Evolutionary conservation across 2,797 vertebrate species (phyloP), one percentile per base, ranked within the genome.

Genomic region (Enteromius paludinosus): DNA sequence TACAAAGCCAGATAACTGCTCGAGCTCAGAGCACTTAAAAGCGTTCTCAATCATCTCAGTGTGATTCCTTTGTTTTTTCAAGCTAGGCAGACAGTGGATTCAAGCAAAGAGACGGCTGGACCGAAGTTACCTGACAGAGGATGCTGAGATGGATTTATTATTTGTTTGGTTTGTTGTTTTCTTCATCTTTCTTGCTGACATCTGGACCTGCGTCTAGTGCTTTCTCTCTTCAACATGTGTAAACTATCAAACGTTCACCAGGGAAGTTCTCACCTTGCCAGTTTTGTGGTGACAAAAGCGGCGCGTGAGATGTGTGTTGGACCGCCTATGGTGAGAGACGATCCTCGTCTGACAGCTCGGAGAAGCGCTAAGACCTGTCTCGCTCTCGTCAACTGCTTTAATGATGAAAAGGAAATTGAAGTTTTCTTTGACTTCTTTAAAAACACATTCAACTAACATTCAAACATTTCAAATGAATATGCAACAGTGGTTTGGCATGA

Each of bases 201-300:
- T 73, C 61, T 81, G 41, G 17, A 70, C 18, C 49, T 56, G 23
- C 1, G 30, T 84, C 38, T 75, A 56, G 41, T n/a, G 5, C 62
- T 59, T 12, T 4, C 41, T 33, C 62, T 75, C 62, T 56, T 45
- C n/a, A 69, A 61, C 17, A 75, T 73, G 52, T 80, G 62, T 64
- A 61, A 56, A 8, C 54, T 52, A 75, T 84, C 77, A 75, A 62
- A 79, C 25, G 9, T 69, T 78, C 56, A 61, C 38, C 59, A 45
- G 78, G 69, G 70, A 84, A 66, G 35, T 81, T 85, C 20, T 81
- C 83, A 85, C 73, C 79, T 72, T 85, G 83, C 61, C 66, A 81
- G 78, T 61, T 70, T 71, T 77, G 47, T 49, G 23, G 28, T 30
- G 28, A 30, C 28, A 30, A 30, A 80, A 84, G 72, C 33, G 5